phyloP scores from a whole-genome alignment of 2,797 vertebrate species.

The Sarcophilus harrisii region DNA sequence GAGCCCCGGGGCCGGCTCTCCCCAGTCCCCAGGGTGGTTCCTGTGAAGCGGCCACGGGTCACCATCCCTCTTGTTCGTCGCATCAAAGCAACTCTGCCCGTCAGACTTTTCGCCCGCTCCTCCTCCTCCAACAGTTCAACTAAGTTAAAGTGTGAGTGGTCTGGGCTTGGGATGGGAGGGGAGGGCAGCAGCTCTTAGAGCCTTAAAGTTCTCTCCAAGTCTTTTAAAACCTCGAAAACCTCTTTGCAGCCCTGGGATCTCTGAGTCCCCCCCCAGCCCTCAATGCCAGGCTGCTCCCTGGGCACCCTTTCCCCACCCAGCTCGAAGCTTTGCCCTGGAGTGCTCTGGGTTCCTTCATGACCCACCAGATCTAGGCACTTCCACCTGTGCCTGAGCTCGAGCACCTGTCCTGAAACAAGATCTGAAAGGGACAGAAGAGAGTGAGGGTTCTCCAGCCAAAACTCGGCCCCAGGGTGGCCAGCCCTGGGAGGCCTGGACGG shows the following conservation, averaged over 20 bases:
- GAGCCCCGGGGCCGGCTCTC: constrained; percentile 92
- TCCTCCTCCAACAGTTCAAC: constrained; percentile 88
- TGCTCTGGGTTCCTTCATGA: not conserved
- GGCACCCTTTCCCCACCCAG: not conserved
- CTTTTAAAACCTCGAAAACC: not conserved
- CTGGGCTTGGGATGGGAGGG: fast-evolving
- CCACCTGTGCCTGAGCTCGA: not conserved
- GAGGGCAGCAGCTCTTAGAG: not conserved
- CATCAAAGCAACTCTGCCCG: constrained; percentile 91
- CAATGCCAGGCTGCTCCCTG: not conserved
- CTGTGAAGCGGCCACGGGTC: constrained; percentile 91
- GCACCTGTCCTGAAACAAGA: not conserved
- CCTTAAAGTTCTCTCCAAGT: not conserved
- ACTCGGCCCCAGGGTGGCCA: not conserved
- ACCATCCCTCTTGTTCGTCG: constrained; percentile 91
- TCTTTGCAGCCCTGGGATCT: not conserved
- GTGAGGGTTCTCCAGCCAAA: not conserved
- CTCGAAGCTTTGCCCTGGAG: not conserved
- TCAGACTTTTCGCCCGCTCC: constrained; percentile 91
- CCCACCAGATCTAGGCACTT: not conserved
- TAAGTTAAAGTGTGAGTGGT: constrained; percentile 91
- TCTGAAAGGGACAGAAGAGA: not conserved
- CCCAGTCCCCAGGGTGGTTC: constrained; percentile 90
- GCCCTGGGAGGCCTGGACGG: not conserved
- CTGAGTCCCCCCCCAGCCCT: not conserved